Conservation (phyloP, 2,113 vertebrate genomes). For the Felis catus region DNA sequence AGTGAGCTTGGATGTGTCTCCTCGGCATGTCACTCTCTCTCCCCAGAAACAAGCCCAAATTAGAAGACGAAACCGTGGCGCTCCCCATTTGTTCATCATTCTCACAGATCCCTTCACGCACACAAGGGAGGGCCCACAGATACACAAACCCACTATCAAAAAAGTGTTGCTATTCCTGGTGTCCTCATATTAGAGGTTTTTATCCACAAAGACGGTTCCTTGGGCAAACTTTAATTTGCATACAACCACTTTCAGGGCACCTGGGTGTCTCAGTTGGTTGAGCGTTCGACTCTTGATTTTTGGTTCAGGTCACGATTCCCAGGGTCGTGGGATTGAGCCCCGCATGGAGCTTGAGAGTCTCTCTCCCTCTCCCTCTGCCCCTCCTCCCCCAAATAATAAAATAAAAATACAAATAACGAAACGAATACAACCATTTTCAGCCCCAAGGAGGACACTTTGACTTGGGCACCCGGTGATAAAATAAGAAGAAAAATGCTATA, state of each 20-base stretch:
- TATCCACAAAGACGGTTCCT: not conserved
- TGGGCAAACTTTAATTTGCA: conserved; percentile 1
- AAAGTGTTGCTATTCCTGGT: not conserved
- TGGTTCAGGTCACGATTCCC: too few species aligned
- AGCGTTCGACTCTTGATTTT: too few species aligned
- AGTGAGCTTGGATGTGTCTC: not conserved
- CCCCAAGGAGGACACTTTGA: not conserved
- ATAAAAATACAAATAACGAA: too few species aligned
- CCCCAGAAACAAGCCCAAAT: conserved; percentile 52
- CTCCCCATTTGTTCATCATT: not conserved
- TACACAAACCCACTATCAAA: not conserved
- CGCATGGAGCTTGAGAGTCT: too few species aligned
- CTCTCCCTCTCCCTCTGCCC: too few species aligned
- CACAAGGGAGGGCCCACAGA: not conserved
- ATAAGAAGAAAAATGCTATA: not conserved
- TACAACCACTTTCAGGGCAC: not conserved
- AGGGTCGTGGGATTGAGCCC: too few species aligned
- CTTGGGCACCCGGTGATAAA: not conserved
- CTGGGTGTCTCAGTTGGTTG: too few species aligned
- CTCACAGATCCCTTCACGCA: not conserved
- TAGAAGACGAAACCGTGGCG: not conserved
- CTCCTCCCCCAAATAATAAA: too few species aligned
- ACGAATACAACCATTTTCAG: not conserved
- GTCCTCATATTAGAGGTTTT: not conserved
- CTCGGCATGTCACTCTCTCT: not conserved